phyloP scores from a whole-genome alignment of 2,113 vertebrate species.

The Origma solitaria region DNA sequence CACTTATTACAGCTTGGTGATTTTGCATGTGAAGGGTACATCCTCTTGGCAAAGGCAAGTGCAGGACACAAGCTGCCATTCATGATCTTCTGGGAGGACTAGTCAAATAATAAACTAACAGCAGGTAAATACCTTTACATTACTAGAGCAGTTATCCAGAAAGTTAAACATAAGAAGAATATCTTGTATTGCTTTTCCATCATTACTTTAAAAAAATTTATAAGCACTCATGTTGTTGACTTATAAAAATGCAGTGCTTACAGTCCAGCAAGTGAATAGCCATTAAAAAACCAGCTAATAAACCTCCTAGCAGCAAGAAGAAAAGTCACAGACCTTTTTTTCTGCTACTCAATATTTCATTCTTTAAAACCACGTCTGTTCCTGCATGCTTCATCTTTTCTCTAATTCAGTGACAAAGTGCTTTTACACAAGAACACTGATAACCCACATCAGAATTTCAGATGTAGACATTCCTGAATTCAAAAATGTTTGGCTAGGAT shows the following conservation, averaged over 20 bases:
- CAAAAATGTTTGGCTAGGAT: neutral
- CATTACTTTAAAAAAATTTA: neutral
- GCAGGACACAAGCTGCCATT: neutral
- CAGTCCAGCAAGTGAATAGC: neutral
- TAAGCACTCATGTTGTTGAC: neutral
- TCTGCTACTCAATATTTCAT: neutral
- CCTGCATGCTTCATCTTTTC: neutral
- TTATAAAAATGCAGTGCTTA: neutral
- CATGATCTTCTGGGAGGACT: neutral
- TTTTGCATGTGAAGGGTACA: neutral
- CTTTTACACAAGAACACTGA: neutral
- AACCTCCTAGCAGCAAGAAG: neutral
- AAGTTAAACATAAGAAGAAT: neutral
- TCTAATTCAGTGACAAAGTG: neutral
- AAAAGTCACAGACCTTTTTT: neutral
- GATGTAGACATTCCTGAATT: neutral
- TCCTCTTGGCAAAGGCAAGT: neutral
- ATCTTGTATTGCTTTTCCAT: neutral
- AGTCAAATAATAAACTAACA: neutral
- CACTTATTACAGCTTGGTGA: neutral
- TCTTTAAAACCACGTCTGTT: neutral
- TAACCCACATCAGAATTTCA: neutral
- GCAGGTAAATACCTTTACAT: neutral
- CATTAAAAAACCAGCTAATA: neutral
- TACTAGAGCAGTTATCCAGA: neutral